Base-by-base conservation (phyloP, 2,797 vertebrate genomes). In the Hozukius guyotensis region DNA sequence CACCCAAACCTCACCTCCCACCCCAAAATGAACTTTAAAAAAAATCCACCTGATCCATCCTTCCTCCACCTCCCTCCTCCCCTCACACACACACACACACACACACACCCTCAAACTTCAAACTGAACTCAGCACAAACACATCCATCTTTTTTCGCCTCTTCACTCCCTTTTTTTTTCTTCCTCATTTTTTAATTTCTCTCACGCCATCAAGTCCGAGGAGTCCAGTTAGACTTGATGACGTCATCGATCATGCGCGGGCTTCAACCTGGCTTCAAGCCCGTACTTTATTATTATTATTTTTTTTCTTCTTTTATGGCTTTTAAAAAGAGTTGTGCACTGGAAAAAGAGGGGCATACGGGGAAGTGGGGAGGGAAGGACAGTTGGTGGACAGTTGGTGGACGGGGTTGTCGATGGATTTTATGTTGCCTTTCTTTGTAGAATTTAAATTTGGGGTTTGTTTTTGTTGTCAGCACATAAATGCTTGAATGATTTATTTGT, bases 301-400 rank as follows among this genome's bases (percentile, higher is more conserved):
- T 73, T 82, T 84, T n/a, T 77, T 78, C 34, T 73, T 83, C 72
- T 87, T 86, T 86, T 77, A 81, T 80, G 57, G 78, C 82, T 89
- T 91, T 88, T 84, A 68, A 80, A 81, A 81, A 70, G 85, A 92
- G 88, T 91, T 91, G 92, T 93, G 93, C 94, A 94, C 94, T 94
- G 93, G 94, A 94, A 92, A 92, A 89, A 75, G 87, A 83, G 78
- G 77, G 90, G 89, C 76, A 61, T 71, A 38, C 46, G 53, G 76
- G 75, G 72, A 60, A 80, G 61, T 8, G 67, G 64, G 83, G 84
- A 59, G 85, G 75, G 72, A 66, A 2, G 36, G 36, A 38, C 36
- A 38, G 36, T 38, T 38, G 34, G 34, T 36, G 72, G 83, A 69
- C 55, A 27, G 73, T 66, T 67, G 18, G 6, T 4, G 65, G 81